A percentile compares a stretch with the other conserved stretches of the same genome.
Evolutionary conservation across 2,797 vertebrate genomes (phyloP).

Genomic region (Phataginus tetradactyla): DNA sequence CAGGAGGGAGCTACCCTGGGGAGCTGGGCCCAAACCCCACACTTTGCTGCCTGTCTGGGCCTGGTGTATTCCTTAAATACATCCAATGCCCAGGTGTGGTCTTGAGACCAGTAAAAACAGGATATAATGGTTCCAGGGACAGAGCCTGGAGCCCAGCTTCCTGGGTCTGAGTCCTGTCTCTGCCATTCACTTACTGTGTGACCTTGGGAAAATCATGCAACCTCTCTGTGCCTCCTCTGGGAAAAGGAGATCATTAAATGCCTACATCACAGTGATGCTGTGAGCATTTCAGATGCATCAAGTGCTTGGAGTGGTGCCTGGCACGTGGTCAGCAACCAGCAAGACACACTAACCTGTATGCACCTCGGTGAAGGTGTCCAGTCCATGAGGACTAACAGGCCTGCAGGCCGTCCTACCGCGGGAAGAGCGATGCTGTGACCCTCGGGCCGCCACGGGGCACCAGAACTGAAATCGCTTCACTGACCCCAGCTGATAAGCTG

Average conservation of each 20-base stretch:
- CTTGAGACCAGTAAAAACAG: neutral
- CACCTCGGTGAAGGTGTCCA: accelerated
- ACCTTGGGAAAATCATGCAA: too few relatives aligned
- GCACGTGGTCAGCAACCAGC: accelerated
- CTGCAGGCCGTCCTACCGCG: accelerated
- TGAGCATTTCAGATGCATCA: accelerated
- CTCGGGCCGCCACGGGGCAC: accelerated
- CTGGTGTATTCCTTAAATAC: neutral
- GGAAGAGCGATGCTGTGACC: accelerated
- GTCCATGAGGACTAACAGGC: accelerated
- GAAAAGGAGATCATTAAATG: accelerated
- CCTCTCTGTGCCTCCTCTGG: neutral
- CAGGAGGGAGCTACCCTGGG: neutral
- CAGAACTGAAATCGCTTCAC: accelerated
- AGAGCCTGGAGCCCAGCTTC: accelerated
- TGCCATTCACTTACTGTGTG: neutral
- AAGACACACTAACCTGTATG: accelerated
- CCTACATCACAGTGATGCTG: accelerated
- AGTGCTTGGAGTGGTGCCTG: accelerated
- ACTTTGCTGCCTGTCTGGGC: neutral
- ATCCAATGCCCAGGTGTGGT: accelerated
- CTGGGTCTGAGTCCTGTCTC: accelerated
- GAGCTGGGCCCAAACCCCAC: neutral
- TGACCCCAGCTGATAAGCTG: accelerated
- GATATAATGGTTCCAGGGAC: neutral